Evolutionary conservation across 1,140 invertebrate genomes (phyloP).

Genomic region (Hetaerina americana): DNA sequence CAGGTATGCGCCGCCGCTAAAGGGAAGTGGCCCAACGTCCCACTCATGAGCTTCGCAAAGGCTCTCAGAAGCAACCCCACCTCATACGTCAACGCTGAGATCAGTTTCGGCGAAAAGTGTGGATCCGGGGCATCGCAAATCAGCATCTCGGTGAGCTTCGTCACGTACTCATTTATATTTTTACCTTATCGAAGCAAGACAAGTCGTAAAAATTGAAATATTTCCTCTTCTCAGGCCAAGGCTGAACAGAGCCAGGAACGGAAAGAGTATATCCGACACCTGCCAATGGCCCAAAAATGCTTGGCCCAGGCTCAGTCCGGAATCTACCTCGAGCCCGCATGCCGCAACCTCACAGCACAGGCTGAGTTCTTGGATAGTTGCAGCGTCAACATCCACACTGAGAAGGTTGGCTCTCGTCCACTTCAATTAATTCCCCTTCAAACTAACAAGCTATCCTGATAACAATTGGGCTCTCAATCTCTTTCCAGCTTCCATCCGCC

Average conservation of each 20-base stretch:
- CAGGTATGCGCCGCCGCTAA: slow-evolving; percentile 27
- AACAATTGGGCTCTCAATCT: slow-evolving; percentile 12
- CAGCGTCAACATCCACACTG: slow-evolving; percentile 30
- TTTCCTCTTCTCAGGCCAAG: slow-evolving; percentile 26
- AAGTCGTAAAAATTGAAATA: too few species aligned
- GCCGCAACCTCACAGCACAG: slow-evolving; percentile 34
- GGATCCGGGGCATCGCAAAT: slow-evolving; percentile 13
- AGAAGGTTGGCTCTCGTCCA: slow-evolving; percentile 26
- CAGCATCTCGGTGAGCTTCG: slow-evolving; percentile 23
- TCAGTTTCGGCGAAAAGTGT: slow-evolving; percentile 32
- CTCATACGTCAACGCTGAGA: slow-evolving; percentile 29
- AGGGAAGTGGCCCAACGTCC: slow-evolving; percentile 28
- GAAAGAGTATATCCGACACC: slow-evolving; percentile 30
- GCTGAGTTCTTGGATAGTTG: slow-evolving; percentile 34
- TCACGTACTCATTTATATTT: too few species aligned
- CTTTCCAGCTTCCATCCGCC: slow-evolving; percentile 10
- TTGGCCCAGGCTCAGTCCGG: slow-evolving; percentile 33
- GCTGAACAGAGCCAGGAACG: slow-evolving; percentile 33
- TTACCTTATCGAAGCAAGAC: too few species aligned
- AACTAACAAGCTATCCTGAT: too few species aligned
- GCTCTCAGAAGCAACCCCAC: slow-evolving; percentile 35
- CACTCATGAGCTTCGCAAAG: slow-evolving; percentile 34
- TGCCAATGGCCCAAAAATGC: slow-evolving; percentile 31
- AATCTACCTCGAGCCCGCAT: slow-evolving; percentile 36
- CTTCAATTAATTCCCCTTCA: slow-evolving; percentile 16